phyloP scores from a whole-genome alignment of 2,113 vertebrate species.

The Mesitornis unicolor region DNA sequence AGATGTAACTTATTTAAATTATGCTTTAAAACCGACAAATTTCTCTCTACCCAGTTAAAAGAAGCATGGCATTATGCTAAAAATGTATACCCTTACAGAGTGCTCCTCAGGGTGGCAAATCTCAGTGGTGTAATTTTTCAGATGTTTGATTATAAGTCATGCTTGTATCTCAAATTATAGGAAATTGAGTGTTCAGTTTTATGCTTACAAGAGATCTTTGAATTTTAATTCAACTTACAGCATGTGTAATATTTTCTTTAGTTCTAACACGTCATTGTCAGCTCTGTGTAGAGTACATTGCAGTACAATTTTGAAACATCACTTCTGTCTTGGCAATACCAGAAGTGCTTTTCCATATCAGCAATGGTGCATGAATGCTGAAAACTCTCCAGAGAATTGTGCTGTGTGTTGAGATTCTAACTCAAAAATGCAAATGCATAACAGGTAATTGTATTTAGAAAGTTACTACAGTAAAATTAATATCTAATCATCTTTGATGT shows the following conservation, averaged over 20 bases:
- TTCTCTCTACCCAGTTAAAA: neutral
- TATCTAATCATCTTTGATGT: neutral
- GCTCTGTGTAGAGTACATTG: neutral
- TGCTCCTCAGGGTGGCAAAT: neutral
- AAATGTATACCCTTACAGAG: neutral
- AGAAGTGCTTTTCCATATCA: slow-evolving; percentile 10
- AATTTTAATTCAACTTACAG: neutral
- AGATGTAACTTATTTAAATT: neutral
- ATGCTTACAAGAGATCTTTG: neutral
- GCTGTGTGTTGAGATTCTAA: neutral
- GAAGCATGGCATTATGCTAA: neutral
- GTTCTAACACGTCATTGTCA: neutral
- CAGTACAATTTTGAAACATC: neutral
- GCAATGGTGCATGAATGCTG: slow-evolving; percentile 36
- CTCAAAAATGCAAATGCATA: neutral
- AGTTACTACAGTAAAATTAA: neutral
- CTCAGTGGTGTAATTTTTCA: neutral
- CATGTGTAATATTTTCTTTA: neutral
- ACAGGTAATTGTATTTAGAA: neutral
- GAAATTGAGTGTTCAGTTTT: neutral
- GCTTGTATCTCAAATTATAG: neutral
- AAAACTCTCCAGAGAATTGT: neutral
- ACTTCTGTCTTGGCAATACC: neutral
- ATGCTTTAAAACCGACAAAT: neutral
- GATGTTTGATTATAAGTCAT: neutral